Evolutionary conservation across 2,888 invertebrate species (phyloP).

Genomic region (Candidula unifasciata): DNA sequence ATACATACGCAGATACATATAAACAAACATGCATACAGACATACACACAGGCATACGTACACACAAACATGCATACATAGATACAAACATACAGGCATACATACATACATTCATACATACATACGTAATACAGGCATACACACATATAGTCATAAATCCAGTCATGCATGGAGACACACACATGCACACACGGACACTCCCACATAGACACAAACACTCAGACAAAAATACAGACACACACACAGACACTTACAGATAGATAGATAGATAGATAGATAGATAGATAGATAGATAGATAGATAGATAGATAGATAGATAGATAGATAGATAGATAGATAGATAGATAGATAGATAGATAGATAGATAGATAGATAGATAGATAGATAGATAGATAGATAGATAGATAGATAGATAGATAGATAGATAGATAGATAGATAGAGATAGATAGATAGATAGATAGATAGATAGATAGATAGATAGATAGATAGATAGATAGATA

Average conservation of each 20-base stretch:
- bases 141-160: too few species aligned
- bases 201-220: too few species aligned
- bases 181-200: slow-evolving; percentile 20
- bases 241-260: background rate
- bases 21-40: too few species aligned
- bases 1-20: too few species aligned
- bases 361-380: background rate
- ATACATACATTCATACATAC: too few species aligned
- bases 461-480: background rate
- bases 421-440: background rate
- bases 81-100: too few species aligned
- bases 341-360: slow-evolving; percentile 9
- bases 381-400: slow-evolving; percentile 11
- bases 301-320: background rate
- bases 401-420: slow-evolving; percentile 1
- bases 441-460: background rate
- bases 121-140: too few species aligned
- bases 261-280: background rate
- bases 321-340: background rate
- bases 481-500: background rate
- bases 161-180: background rate
- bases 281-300: background rate
- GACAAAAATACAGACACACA: background rate
- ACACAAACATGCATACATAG: too few species aligned
- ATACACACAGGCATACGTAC: too few species aligned